Evolutionary conservation across 2,888 invertebrate species (phyloP).

Genomic region (Limenitis camilla): DNA sequence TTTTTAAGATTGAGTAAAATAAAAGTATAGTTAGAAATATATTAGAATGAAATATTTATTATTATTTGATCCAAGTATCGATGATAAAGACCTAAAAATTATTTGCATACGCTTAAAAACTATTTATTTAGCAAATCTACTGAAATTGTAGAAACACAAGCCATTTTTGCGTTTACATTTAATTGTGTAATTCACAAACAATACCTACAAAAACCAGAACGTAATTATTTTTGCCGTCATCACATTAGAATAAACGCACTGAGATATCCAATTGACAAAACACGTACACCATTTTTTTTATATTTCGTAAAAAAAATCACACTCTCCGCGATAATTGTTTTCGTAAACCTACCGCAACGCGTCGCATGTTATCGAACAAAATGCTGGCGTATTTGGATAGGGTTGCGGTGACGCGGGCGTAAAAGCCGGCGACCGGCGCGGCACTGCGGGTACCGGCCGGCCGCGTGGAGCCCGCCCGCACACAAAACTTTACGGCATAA

Average conservation of each 20-base stretch:
- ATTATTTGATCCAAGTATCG: too few species aligned
- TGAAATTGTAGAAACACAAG: slow-evolving; percentile 21
- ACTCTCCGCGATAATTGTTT: slow-evolving; percentile 10
- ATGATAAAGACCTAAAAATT: too few species aligned
- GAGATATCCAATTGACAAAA: slow-evolving; percentile 10
- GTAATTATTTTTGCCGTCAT: slow-evolving; percentile 12
- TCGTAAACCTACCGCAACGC: slow-evolving; percentile 38
- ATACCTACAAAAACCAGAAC: slow-evolving; percentile 16
- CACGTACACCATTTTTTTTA: slow-evolving; percentile 9
- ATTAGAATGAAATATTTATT: too few species aligned
- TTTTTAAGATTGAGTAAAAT: too few species aligned
- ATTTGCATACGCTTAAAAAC: too few species aligned
- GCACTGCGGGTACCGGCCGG: slow-evolving; percentile 64
- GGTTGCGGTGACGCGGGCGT: slow-evolving; percentile 41
- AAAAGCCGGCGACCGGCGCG: slow-evolving; percentile 60
- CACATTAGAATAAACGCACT: slow-evolving; percentile 16
- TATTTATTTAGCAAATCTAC: too few species aligned
- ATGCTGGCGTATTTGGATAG: slow-evolving; percentile 18
- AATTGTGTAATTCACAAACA: slow-evolving; percentile 12
- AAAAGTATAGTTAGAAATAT: too few species aligned
- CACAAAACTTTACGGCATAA: slow-evolving; percentile 49
- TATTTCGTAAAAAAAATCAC: slow-evolving; percentile 18
- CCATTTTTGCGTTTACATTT: slow-evolving; percentile 9
- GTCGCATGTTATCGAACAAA: slow-evolving; percentile 44
- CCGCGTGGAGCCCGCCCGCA: slow-evolving; percentile 52